Base-by-base conservation (phyloP, 2,113 vertebrate genomes). In the Machaerirhynchus nigripectus region DNA sequence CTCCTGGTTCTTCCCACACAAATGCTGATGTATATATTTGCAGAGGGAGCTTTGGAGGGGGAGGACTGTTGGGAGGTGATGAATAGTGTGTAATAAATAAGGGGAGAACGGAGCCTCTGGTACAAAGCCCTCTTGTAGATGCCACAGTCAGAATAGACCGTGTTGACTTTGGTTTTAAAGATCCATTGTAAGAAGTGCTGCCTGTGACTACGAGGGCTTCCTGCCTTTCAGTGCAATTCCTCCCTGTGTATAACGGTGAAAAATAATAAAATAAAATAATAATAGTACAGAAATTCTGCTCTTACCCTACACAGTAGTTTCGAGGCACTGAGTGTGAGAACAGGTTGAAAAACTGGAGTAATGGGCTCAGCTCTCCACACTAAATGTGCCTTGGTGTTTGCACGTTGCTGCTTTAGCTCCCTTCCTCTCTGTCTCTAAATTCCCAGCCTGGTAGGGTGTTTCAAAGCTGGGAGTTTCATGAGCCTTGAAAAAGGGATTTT, bases 71-170 rank as follows among this genome's bases (percentile, higher is more conserved):
- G 75, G 74, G 82, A 78, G 76, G 79, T 71, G 75, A 63, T 93
- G 79, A 90, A 90, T 77, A 64, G 64, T 30, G 17, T n/a, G 49
- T 47, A 81, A 92, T 90, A 90, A 95, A 92, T 84, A 74, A 88
- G 81, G 47, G 78, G 70, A 77, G 77, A 84, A 70, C 0, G 9
- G 47, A 94, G 42, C 87, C 75, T 83, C 16, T 2, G 5, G 47
- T 90, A 87, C 68, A 95, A 95, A 97, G 88, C 64, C 83, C 39
- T 95, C 76, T 95, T 95, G 84, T 76, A 80, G 92, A 33, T 77
- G 78, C 65, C 37, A 50, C 79, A 57, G 39, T 78, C 60, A 75
- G 85, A 90, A 85, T 11, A 75, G 85, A 55, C 76, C 67, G 0
- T 71, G 49, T 70, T 97, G 90, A 87, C 83, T 93, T 85, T 9